These are phyloP conservation scores for Trichacis sp. DNA, from an alignment of 2,888 invertebrate genomes.

Conservation along the genomic window DNA sequence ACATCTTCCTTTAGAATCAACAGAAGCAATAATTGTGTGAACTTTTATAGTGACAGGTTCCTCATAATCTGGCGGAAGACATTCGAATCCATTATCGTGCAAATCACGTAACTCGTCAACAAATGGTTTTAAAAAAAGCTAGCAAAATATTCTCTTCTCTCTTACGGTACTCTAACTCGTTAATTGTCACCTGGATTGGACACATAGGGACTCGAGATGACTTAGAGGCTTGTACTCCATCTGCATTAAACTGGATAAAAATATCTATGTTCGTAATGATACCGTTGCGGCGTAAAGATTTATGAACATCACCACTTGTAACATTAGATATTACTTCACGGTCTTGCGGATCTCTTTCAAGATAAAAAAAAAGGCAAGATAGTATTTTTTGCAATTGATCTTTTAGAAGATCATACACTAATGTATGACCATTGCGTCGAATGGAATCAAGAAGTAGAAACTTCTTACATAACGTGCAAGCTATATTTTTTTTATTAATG, in stretches of 20 bases:
- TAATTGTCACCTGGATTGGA: constrained; percentile 30
- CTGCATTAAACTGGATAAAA: constrained; percentile 30
- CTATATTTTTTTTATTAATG: too few relatives aligned
- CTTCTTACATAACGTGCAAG: neutral
- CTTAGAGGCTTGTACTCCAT: constrained; percentile 33
- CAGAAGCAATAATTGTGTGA: constrained; percentile 16
- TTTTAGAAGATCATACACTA: neutral
- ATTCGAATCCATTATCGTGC: constrained; percentile 15
- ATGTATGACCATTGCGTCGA: neutral
- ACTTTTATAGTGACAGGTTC: constrained; percentile 20
- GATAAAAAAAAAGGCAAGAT: neutral
- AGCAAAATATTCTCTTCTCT: constrained; percentile 31
- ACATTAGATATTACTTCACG: neutral
- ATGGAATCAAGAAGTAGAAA: neutral
- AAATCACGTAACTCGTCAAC: constrained; percentile 22
- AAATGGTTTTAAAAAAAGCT: constrained; percentile 20
- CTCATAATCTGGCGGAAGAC: constrained; percentile 5
- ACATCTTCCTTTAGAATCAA: constrained; percentile 25
- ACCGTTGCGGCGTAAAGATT: neutral
- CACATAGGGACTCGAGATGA: constrained; percentile 31
- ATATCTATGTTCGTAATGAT: constrained; percentile 17
- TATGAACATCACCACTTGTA: neutral
- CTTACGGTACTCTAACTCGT: constrained; percentile 16
- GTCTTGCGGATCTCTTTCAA: neutral
- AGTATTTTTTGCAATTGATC: neutral